Evolutionary conservation across 1,140 invertebrate genomes (phyloP).

Genomic region (Belonocnema kinseyi): DNA sequence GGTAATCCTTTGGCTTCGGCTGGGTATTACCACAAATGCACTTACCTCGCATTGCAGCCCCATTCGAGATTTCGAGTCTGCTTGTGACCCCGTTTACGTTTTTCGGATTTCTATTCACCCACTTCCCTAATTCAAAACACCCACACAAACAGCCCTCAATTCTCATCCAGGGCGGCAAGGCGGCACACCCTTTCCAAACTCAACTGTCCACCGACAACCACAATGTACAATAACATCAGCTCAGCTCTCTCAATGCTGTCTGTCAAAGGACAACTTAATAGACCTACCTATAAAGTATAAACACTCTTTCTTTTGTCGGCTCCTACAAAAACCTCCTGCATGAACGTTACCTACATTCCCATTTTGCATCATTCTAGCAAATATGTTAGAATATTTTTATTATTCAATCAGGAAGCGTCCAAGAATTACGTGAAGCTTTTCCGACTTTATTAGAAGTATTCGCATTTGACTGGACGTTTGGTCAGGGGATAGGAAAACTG

Average conservation of each 20-base stretch:
- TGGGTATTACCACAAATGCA: constrained; percentile 67
- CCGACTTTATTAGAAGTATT: no score
- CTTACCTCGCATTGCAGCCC: constrained; percentile 51
- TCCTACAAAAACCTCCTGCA: not conserved
- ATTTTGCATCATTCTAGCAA: no score
- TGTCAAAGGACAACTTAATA: constrained; percentile 35
- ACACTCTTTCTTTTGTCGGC: constrained; percentile 35
- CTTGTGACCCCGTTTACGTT: constrained; percentile 59
- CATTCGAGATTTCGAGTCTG: constrained; percentile 42
- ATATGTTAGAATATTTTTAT: no score
- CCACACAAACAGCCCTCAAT: constrained; percentile 38
- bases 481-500: no score
- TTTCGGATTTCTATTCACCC: constrained; percentile 46
- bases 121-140: constrained; percentile 45
- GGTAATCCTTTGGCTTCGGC: constrained; percentile 70
- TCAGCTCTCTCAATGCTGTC: constrained; percentile 6
- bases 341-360: no score
- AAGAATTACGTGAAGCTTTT: no score
- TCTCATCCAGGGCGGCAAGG: not conserved
- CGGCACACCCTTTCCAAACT: constrained; percentile 30
- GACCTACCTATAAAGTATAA: not conserved
- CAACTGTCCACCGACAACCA: constrained; percentile 38
- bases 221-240: constrained; percentile 30
- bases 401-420: no score
- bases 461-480: no score